These are phyloP conservation scores for Schizaphis graminum DNA, from an alignment of 2,888 invertebrate genomes.

Conservation along the genomic window DNA sequence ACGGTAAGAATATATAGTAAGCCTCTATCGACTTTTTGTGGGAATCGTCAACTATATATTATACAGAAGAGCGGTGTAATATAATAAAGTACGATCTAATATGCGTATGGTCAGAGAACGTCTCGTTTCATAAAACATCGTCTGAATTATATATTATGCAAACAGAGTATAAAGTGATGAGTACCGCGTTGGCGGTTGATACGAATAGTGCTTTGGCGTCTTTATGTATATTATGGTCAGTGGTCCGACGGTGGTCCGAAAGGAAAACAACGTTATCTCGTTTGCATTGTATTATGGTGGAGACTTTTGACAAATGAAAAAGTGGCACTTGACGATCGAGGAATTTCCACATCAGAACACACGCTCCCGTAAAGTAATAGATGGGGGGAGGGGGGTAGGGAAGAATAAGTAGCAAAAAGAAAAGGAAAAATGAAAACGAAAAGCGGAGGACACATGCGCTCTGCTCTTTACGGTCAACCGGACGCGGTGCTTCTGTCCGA, in stretches of 20 bases:
- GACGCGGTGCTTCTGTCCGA: constrained; percentile 40
- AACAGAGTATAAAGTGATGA: neutral
- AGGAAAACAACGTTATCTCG: constrained; percentile 64
- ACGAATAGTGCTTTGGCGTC: neutral
- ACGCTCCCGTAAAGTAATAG: neutral
- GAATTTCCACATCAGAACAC: constrained; percentile 46
- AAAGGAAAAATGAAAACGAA: constrained; percentile 33
- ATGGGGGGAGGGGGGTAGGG: neutral
- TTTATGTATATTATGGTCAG: neutral
- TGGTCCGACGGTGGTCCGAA: constrained; percentile 48
- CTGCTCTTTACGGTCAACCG: constrained; percentile 56
- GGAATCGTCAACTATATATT: neutral
- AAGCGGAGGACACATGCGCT: neutral
- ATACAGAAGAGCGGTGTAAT: neutral
- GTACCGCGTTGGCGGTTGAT: neutral
- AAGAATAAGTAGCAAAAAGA: neutral
- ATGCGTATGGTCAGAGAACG: neutral
- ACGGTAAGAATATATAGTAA: neutral
- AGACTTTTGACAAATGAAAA: constrained; percentile 61
- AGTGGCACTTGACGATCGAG: constrained; percentile 62
- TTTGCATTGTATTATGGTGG: constrained; percentile 63
- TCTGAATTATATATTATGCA: neutral
- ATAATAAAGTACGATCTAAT: neutral
- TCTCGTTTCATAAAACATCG: neutral
- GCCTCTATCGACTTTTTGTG: neutral